These are phyloP conservation scores for Aphelenchoides besseyi DNA, from an alignment of 1,140 invertebrate genomes.

Conservation along the genomic window DNA sequence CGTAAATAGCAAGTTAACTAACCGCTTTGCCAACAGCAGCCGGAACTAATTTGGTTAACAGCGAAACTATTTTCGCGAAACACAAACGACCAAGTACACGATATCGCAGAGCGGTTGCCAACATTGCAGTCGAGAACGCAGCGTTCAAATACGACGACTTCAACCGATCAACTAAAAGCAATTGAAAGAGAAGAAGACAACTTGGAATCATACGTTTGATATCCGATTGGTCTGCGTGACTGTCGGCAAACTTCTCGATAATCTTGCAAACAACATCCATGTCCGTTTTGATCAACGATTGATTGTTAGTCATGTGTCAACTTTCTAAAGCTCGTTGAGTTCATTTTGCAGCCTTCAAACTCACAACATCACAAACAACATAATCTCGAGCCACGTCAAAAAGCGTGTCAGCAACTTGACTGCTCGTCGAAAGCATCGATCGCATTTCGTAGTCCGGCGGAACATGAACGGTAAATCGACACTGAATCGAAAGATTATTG, in stretches of 20 bases:
- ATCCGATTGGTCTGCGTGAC: constrained; percentile 9
- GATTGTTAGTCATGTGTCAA: not conserved
- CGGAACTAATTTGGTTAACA: constrained; percentile 33
- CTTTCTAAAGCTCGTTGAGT: too few relatives aligned
- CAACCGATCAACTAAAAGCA: constrained; percentile 28
- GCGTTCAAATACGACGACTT: constrained; percentile 36
- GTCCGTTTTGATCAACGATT: constrained; percentile 1
- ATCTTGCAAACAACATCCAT: constrained; percentile 33
- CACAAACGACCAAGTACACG: constrained; percentile 35
- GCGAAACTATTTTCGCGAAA: constrained; percentile 32
- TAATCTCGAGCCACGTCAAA: constrained; percentile 27
- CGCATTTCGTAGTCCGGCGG: constrained; percentile 35
- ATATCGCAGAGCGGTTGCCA: constrained; percentile 30
- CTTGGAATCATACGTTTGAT: constrained; percentile 33
- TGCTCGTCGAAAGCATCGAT: constrained; percentile 16
- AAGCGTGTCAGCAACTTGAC: constrained; percentile 18
- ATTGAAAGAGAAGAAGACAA: constrained; percentile 26
- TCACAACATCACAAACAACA: constrained; percentile 9
- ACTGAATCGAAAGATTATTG: constrained; percentile 35
- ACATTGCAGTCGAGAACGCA: constrained; percentile 37
- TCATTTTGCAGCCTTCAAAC: too few relatives aligned
- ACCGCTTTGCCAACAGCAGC: constrained; percentile 34
- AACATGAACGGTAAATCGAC: constrained; percentile 44
- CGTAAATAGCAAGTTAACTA: not conserved
- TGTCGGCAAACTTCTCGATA: constrained; percentile 32